A percentile compares a stretch with the other conserved stretches of the same genome.
phyloP scores from a whole-genome alignment of 2,888 invertebrate species.

The Prenolepis imparis region DNA sequence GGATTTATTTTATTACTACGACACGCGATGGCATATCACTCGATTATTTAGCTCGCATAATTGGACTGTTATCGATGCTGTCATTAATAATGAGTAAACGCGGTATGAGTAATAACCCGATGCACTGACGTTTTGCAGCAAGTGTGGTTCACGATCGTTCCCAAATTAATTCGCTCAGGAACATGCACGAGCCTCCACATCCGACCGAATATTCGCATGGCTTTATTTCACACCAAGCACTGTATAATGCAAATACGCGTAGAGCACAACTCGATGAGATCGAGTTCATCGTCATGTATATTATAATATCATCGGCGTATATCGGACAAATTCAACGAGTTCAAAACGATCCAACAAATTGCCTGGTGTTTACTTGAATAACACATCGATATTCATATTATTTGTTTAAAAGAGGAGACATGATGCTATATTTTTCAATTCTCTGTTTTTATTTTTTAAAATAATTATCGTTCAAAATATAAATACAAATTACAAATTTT shows the following conservation, averaged over 20 bases:
- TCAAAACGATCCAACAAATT: conserved; percentile 1
- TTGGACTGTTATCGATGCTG: conserved; percentile 46
- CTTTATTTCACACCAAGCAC: conserved; percentile 44
- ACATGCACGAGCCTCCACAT: conserved; percentile 30
- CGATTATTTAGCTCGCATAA: conserved; percentile 53
- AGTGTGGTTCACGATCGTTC: conserved; percentile 51
- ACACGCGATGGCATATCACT: not conserved
- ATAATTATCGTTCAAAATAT: conserved; percentile 1
- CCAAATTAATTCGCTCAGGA: conserved; percentile 61
- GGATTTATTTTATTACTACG: conserved; percentile 15
- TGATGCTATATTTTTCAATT: not conserved
- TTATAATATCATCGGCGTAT: conserved; percentile 36
- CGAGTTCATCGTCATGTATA: conserved; percentile 40
- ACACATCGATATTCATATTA: not conserved
- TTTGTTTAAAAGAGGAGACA: not conserved
- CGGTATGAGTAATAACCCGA: conserved; percentile 39
- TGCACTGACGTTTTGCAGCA: conserved; percentile 58
- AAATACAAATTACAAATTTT: not conserved
- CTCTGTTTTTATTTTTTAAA: not conserved
- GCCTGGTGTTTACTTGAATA: conserved; percentile 8
- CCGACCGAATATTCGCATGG: conserved; percentile 31
- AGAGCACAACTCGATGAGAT: conserved; percentile 37
- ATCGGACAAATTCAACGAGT: conserved; percentile 14
- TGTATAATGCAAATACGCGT: conserved; percentile 30
- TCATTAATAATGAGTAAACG: conserved; percentile 51